Conservation (phyloP, 2,888 invertebrate species). For the Drosophila villosipedis region DNA sequence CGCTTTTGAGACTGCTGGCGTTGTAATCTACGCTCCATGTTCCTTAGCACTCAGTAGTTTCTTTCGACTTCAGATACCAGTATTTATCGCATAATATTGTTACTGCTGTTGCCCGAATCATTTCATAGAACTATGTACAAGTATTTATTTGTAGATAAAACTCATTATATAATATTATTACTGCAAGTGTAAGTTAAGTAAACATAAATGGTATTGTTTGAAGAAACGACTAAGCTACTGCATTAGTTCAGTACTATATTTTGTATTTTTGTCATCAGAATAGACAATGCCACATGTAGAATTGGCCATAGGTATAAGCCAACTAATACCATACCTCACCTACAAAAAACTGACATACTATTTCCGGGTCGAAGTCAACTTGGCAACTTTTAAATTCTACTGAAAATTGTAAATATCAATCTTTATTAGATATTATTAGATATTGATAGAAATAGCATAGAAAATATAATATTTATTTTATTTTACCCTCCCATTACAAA, state of each 20-base stretch:
- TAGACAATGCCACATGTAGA: background rate
- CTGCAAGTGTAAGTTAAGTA: background rate
- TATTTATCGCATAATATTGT: constrained; percentile 21
- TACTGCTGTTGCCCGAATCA: background rate
- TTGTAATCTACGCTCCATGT: constrained; percentile 11
- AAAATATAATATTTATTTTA: background rate
- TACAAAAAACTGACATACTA: background rate
- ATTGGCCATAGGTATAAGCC: background rate
- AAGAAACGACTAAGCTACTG: background rate
- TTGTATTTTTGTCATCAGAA: background rate
- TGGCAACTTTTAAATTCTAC: background rate
- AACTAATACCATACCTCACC: background rate
- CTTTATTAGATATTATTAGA: background rate
- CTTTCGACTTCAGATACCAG: constrained; percentile 1
- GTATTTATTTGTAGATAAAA: background rate
- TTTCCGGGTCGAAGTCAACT: background rate
- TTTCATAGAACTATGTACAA: background rate
- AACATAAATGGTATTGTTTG: background rate
- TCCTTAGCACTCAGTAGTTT: background rate
- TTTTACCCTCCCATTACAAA: background rate
- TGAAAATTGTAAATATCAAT: background rate
- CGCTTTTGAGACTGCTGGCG: constrained; percentile 17
- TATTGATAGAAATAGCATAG: background rate
- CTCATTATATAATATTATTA: background rate
- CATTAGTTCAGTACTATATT: background rate